Evolutionary conservation across 2,113 vertebrate species (phyloP).

Genomic region (Hemiscyllium ocellatum): DNA sequence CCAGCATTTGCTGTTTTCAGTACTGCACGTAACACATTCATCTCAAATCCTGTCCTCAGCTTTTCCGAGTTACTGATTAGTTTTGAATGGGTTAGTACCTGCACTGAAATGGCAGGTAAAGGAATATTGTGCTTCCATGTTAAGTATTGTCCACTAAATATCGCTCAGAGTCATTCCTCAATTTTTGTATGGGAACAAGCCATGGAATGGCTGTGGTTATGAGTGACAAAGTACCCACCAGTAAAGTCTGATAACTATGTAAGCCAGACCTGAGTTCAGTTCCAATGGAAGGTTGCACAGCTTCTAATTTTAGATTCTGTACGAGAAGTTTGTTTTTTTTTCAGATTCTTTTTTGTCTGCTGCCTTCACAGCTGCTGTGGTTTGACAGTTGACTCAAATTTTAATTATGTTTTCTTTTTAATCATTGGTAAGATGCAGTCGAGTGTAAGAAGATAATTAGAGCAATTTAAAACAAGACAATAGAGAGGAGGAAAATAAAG

Average conservation of each 20-base stretch:
- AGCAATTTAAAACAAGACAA: slow-evolving; percentile 19
- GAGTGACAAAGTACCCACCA: too few species aligned
- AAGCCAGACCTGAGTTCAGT: not conserved
- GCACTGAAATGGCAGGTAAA: not conserved
- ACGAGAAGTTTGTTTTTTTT: slow-evolving; percentile 9
- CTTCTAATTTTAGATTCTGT: slow-evolving; percentile 19
- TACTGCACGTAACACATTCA: not conserved
- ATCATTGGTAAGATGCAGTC: not conserved
- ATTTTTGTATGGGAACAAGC: not conserved
- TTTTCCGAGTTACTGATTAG: not conserved
- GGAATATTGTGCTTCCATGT: not conserved
- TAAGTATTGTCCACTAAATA: not conserved
- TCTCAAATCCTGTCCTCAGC: not conserved
- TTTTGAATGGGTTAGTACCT: not conserved
- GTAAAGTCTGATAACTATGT: not conserved
- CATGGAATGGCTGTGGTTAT: not conserved
- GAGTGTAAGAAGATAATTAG: slow-evolving; percentile 16
- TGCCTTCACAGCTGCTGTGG: slow-evolving; percentile 32
- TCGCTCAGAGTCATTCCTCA: not conserved
- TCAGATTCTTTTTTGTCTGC: slow-evolving; percentile 20
- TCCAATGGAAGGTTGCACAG: not conserved
- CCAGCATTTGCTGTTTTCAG: too few species aligned
- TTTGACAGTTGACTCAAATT: slow-evolving; percentile 37
- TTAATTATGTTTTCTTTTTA: slow-evolving; percentile 37
- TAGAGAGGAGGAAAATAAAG: slow-evolving; percentile 2